Conservation (phyloP, 2,888 invertebrate genomes). For the Lasioglossum oenotherae region DNA sequence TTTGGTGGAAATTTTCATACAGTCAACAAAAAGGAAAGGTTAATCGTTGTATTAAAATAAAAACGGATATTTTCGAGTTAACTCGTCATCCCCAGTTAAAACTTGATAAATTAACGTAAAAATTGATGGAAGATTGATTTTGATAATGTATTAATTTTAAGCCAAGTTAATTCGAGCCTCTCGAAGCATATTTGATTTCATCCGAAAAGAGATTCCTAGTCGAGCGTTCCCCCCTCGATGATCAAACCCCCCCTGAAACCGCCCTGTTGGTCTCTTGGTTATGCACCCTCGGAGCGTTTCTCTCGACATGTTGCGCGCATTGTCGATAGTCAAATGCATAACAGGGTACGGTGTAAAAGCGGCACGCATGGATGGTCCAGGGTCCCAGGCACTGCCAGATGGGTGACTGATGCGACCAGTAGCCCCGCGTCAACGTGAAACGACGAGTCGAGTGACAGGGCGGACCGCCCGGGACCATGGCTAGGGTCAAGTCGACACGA, state of each 20-base stretch:
- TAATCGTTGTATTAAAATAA: no score
- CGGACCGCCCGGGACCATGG: constrained; percentile 46
- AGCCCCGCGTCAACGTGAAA: constrained; percentile 65
- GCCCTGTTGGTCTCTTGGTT: constrained; percentile 64
- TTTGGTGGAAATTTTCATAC: no score
- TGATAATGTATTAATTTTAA: neutral
- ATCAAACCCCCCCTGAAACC: constrained; percentile 34
- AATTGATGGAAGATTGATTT: neutral
- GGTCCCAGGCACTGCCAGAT: constrained; percentile 81
- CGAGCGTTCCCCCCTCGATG: neutral
- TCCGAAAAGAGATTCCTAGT: neutral
- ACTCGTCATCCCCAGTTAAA: no score
- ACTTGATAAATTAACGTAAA: neutral
- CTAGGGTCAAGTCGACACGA: constrained; percentile 64
- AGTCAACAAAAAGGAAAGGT: no score
- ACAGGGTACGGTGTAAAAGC: constrained; percentile 78
- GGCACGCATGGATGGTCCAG: constrained; percentile 81
- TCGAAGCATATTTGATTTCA: neutral
- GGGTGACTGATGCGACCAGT: constrained; percentile 83
- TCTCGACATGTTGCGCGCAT: constrained; percentile 82
- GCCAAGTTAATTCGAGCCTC: neutral
- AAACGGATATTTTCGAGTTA: no score
- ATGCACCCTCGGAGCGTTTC: constrained; percentile 78
- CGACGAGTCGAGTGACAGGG: constrained; percentile 75
- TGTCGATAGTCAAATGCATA: constrained; percentile 82